Percentiles rank a stretch among this genome's conserved stretches.
phyloP scores from a whole-genome alignment of 2,797 vertebrate genomes.

The Sciurus vulgaris region DNA sequence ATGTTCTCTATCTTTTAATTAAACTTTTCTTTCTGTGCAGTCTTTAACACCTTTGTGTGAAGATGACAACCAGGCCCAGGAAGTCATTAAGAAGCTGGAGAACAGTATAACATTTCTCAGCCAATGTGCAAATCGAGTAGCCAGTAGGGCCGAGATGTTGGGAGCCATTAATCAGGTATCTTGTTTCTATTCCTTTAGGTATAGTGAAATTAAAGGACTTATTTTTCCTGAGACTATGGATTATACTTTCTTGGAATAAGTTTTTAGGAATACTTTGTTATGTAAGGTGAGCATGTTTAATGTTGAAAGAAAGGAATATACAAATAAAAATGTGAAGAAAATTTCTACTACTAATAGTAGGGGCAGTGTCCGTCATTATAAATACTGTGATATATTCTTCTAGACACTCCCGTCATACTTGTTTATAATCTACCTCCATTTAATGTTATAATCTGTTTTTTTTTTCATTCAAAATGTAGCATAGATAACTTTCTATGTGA shows the following conservation, averaged over 20 bases:
- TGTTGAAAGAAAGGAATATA: background rate
- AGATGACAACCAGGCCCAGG: conserved; percentile 95
- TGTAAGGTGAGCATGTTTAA: background rate
- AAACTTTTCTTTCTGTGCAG: conserved; percentile 84
- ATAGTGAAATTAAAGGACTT: background rate
- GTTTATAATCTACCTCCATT: background rate
- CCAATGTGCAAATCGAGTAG: conserved; percentile 94
- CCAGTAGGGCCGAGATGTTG: conserved; percentile 97
- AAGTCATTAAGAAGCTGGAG: conserved; percentile 95
- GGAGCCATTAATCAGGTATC: conserved; percentile 97
- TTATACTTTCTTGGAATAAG: background rate
- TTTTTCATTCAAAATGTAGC: background rate
- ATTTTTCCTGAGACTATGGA: background rate
- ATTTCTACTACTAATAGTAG: background rate
- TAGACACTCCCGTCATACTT: background rate
- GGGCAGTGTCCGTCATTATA: background rate
- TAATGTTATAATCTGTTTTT: background rate
- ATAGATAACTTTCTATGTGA: background rate
- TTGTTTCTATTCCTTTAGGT: background rate
- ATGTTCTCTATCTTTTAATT: background rate
- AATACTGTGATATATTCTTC: background rate
- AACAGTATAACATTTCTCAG: conserved; percentile 94
- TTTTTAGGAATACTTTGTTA: background rate
- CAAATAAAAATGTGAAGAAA: background rate
- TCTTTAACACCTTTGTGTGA: conserved; percentile 94